Base-by-base conservation (phyloP, 2,888 invertebrate genomes). In the Drosophila affinis region DNA sequence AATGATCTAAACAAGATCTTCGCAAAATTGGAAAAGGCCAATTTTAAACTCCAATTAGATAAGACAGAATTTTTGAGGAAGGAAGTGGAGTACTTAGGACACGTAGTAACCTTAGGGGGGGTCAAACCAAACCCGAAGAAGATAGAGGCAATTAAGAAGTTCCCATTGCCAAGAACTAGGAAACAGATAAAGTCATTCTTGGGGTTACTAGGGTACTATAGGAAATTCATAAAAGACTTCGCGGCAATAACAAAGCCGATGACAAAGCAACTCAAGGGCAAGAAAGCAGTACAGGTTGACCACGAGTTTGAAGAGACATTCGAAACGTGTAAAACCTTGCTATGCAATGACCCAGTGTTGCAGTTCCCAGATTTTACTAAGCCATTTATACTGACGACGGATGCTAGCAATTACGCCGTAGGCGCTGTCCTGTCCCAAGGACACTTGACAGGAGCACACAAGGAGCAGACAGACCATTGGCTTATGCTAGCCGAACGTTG, bases 161-260 rank as follows among this genome's bases (percentile, higher is more conserved):
- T 53, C n/a, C 46, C 52, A 9, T 6, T 52, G 3, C 60, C 46
- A 12, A 21, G 54, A 32, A 45, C 44, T 21, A 46, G 10, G 3
- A 61, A 48, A 17, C 21, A 48, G 24, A 54, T 54, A n/a, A 61
- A 61, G 14, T 53, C 45, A 34, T 53, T 53, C 32, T 32, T 34
- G 12, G 53, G 53, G 5, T 29, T 60, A 32, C n/a, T 21, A 21
- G 18, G 18, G 18, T 21, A 21, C 2, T 21, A 21, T 21, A 21
- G 18, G 18, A 21, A 21, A 49, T 48, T 57, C 24, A 21, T 58
- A 58, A 24, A n/a, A 3, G 54, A 44, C 6, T 44, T 44, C n/a
- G 54, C 44, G n/a, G 24, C 44, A 3, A 51, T 51, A 49, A 51
- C 39, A 14, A 57, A 48, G 10, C 47, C 48, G 1, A 10, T 51